Base-by-base conservation (phyloP, 2,113 vertebrate genomes). In the Phalacrocorax brasilianus region DNA sequence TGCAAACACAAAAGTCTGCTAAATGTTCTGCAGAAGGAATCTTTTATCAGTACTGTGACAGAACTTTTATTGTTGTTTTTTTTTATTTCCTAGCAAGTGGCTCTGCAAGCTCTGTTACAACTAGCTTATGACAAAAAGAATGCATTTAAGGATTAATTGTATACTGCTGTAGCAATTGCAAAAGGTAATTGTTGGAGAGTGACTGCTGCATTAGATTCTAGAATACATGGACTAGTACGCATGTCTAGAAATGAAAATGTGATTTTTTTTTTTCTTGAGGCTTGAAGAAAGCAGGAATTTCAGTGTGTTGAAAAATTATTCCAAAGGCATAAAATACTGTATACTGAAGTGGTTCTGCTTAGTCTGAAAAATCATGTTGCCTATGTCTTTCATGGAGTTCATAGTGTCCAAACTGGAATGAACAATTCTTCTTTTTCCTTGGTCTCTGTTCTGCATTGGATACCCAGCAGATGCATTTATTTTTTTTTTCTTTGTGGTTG, bases 401-500 rank as follows among this genome's bases (percentile, higher is more conserved):
- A 5, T 15, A 49, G 50, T n/a, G 49, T 72, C 49, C 61, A 42
- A 62, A 50, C 62, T 70, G 79, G 52, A n/a, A 76, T 35, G 49
- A 76, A 50, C 78, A 77, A 8, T 27, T 79, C 52, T 52, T 86
- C 71, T 68, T n/a, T 95, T 88, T 88, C 44, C 50, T 61, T 85
- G 21, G 30, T 82, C 83, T 89, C 74, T 91, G 67, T 95, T 58
- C 84, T 92, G 38, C 63, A 22, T 88, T 73, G 68, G 87, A 91
- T 95, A n/a, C 27, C 44, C 59, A 73, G 74, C 50, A 82, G 65
- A 49, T 94, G 5, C 89, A 32, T 95, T 88, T 79, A 35, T 47
- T 82, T 90, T 76, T 81, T 81, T 68, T 21, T 81, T 68, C 76
- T 94, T 90, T 82, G 91, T 93, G 96, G 89, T 83, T 93, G 73